These are phyloP conservation scores for Piezodorus guildinii DNA, from an alignment of 1,140 invertebrate species.

Conservation along the genomic window DNA sequence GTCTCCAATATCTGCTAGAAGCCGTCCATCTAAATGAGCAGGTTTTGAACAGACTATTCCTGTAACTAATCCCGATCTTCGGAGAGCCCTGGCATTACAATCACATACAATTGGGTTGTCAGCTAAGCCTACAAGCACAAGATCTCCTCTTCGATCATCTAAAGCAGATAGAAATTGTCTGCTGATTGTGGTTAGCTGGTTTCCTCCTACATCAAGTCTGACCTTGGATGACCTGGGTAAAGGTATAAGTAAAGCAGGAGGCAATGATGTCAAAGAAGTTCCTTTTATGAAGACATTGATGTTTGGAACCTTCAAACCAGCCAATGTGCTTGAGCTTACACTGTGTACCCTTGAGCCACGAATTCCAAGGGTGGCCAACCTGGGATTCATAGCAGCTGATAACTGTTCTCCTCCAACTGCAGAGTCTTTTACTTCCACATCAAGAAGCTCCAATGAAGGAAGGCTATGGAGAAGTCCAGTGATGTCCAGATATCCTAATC, in stretches of 20 bases:
- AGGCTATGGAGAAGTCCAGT: conserved; percentile 62
- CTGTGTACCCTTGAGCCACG: conserved; percentile 59
- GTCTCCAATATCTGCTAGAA: conserved; percentile 60
- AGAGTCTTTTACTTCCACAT: conserved; percentile 77
- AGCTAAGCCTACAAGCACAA: conserved; percentile 56
- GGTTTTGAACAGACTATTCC: conserved; percentile 54
- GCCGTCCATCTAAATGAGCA: conserved; percentile 48
- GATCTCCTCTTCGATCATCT: conserved; percentile 62
- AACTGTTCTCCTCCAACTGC: conserved; percentile 71
- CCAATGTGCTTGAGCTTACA: conserved; percentile 70
- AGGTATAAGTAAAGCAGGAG: conserved; percentile 70
- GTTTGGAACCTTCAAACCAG: conserved; percentile 57
- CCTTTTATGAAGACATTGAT: conserved; percentile 63
- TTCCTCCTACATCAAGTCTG: conserved; percentile 62
- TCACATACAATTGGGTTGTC: conserved; percentile 74
- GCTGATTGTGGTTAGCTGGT: conserved; percentile 58
- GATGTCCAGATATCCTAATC: conserved; percentile 69
- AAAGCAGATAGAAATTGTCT: conserved; percentile 63
- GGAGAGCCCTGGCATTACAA: conserved; percentile 64
- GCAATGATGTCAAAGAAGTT: conserved; percentile 62
- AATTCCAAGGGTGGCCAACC: conserved; percentile 60
- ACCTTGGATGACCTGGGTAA: conserved; percentile 77
- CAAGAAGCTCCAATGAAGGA: conserved; percentile 53
- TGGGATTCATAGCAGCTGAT: conserved; percentile 60
- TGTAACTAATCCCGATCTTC: conserved; percentile 41